Evolutionary conservation across 2,797 vertebrate species (phyloP).

Genomic region (Miichthys miiuy): DNA sequence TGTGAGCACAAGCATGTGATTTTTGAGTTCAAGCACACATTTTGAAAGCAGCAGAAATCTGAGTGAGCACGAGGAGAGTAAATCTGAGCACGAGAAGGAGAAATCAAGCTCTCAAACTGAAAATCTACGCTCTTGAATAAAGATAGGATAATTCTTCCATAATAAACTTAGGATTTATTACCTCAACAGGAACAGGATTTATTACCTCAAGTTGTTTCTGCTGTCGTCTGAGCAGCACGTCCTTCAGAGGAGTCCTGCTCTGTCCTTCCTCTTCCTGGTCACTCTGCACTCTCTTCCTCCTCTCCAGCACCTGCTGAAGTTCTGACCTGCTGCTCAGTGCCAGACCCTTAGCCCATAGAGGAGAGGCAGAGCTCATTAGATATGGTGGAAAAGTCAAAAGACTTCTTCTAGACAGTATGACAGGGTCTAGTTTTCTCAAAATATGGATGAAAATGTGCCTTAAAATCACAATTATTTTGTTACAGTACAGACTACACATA

Average conservation of each 20-base stretch:
- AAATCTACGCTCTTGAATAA: too few species aligned
- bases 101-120: too few species aligned
- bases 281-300: slow-evolving; percentile 79
- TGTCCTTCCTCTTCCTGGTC: slow-evolving; percentile 75
- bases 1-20: too few species aligned
- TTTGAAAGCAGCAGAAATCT: too few species aligned
- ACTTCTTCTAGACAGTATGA: not conserved
- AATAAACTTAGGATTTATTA: too few species aligned
- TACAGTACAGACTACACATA: not conserved
- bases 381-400: not conserved
- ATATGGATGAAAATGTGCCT: not conserved
- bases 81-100: too few species aligned
- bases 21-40: too few species aligned
- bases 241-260: slow-evolving; percentile 78
- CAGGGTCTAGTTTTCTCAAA: not conserved
- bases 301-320: slow-evolving; percentile 83
- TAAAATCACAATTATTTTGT: not conserved
- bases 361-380: slow-evolving; percentile 26
- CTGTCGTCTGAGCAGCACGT: slow-evolving; percentile 79
- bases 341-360: slow-evolving; percentile 72
- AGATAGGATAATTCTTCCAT: too few species aligned
- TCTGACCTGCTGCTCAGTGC: slow-evolving; percentile 82
- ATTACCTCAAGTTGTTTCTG: slow-evolving; percentile 81
- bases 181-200: not conserved
- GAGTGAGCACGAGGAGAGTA: too few species aligned